Evolutionary conservation across 2,113 vertebrate genomes (phyloP).

Genomic region (Ailurus styani): DNA sequence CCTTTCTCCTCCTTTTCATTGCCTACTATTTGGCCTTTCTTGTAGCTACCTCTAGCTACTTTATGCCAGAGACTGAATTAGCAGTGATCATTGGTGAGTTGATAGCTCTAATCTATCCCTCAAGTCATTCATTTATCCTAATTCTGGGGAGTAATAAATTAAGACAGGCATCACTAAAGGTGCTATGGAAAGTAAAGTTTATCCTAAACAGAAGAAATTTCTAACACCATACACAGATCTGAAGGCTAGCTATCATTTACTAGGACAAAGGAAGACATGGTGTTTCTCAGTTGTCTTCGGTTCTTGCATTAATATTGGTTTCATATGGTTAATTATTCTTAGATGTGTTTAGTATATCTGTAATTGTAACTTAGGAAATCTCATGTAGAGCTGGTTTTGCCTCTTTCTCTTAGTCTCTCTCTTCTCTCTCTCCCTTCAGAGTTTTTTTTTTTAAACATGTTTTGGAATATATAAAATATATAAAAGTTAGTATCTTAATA

Average conservation of each 20-base stretch:
- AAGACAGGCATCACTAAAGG: background rate
- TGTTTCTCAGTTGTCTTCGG: background rate
- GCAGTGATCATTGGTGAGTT: slow-evolving; percentile 48
- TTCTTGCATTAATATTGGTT: background rate
- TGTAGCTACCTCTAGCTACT: slow-evolving; percentile 41
- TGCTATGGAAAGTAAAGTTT: slow-evolving; percentile 18
- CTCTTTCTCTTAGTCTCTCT: background rate
- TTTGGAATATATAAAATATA: background rate
- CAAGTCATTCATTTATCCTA: slow-evolving; percentile 61
- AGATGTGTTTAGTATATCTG: background rate
- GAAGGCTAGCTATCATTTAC: background rate
- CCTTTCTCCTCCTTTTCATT: slow-evolving; percentile 61
- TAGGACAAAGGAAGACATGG: background rate
- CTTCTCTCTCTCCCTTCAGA: background rate
- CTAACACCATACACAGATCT: background rate
- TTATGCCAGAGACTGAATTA: slow-evolving; percentile 56
- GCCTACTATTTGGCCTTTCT: slow-evolving; percentile 43
- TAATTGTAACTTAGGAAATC: background rate
- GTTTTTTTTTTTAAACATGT: background rate
- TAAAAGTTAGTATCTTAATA: background rate
- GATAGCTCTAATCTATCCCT: slow-evolving; percentile 60
- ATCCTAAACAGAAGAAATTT: slow-evolving; percentile 12
- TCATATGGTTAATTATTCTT: background rate
- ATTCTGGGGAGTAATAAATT: slow-evolving; percentile 65
- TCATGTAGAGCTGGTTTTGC: background rate